Percentiles rank a stretch among this genome's conserved stretches.
phyloP scores from a whole-genome alignment of 2,113 vertebrate species.

The Probosciger aterrimus region DNA sequence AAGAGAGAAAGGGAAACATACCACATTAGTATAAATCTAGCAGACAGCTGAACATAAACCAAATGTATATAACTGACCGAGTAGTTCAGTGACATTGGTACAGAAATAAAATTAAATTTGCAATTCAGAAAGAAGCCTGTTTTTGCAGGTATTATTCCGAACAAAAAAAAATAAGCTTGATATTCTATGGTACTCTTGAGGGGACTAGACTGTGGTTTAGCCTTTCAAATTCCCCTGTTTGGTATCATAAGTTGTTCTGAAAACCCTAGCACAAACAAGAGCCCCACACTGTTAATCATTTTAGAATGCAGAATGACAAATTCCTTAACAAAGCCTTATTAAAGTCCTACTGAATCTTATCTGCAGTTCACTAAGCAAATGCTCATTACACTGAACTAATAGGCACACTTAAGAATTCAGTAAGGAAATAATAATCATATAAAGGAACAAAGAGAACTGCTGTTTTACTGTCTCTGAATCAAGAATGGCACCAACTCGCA shows the following conservation, averaged over 20 bases:
- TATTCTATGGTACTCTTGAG: neutral
- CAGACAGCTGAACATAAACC: slow-evolving; percentile 77
- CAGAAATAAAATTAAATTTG: slow-evolving; percentile 56
- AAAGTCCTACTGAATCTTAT: slow-evolving; percentile 60
- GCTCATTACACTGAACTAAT: slow-evolving; percentile 61
- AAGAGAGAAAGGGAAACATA: slow-evolving; percentile 81
- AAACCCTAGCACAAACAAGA: slow-evolving; percentile 51
- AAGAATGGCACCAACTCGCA: neutral
- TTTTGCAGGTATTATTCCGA: slow-evolving; percentile 11
- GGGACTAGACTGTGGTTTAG: slow-evolving; percentile 12
- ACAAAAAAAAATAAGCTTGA: neutral
- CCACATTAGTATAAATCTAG: slow-evolving; percentile 83
- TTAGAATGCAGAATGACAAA: slow-evolving; percentile 52
- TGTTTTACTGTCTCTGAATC: slow-evolving; percentile 10
- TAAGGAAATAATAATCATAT: slow-evolving; percentile 33
- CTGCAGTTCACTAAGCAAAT: slow-evolving; percentile 68
- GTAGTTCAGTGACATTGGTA: slow-evolving; percentile 57
- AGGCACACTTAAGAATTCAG: slow-evolving; percentile 29
- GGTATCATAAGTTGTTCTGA: slow-evolving; percentile 16
- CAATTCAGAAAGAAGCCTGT: slow-evolving; percentile 35
- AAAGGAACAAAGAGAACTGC: slow-evolving; percentile 46
- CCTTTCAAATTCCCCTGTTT: slow-evolving; percentile 44
- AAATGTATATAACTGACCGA: slow-evolving; percentile 70
- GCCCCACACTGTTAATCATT: slow-evolving; percentile 53
- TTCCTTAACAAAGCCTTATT: slow-evolving; percentile 68